phyloP scores from a whole-genome alignment of 1,140 invertebrate genomes.

The Drosophila cardini region DNA sequence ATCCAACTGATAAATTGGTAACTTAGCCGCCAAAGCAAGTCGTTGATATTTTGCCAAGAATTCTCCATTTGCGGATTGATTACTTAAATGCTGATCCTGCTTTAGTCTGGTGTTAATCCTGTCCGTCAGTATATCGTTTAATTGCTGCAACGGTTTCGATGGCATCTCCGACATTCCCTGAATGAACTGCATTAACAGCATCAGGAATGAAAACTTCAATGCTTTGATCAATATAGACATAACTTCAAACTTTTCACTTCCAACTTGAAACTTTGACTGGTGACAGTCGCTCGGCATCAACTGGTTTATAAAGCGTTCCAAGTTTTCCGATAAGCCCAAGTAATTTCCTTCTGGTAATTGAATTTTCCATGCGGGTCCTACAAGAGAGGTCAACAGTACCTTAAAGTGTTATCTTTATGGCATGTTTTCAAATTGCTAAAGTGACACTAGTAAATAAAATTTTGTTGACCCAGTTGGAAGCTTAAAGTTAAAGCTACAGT shows the following conservation, averaged over 20 bases:
- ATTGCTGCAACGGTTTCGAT: neutral
- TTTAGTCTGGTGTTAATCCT: constrained; percentile 33
- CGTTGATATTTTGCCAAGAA: constrained; percentile 9
- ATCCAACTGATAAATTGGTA: constrained; percentile 44
- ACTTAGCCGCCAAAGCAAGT: constrained; percentile 24
- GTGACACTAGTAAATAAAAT: neutral
- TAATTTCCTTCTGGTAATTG: constrained; percentile 24
- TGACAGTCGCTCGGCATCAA: neutral
- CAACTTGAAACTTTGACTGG: constrained; percentile 20
- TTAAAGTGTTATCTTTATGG: neutral
- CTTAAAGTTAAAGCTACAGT: neutral
- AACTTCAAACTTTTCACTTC: neutral
- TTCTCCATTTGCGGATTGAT: neutral
- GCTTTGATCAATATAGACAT: constrained; percentile 27
- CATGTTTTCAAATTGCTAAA: constrained; percentile 2
- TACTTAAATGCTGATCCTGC: neutral
- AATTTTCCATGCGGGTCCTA: constrained; percentile 1
- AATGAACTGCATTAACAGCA: constrained; percentile 30
- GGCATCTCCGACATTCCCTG: neutral
- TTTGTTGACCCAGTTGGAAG: neutral
- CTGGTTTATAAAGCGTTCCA: constrained; percentile 24
- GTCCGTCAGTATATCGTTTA: constrained; percentile 43
- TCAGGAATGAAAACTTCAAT: constrained; percentile 12
- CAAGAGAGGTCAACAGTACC: neutral
- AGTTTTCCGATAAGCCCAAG: constrained; percentile 29